Conservation (phyloP, 2,113 vertebrate genomes). For the Microcebus jonahi region DNA sequence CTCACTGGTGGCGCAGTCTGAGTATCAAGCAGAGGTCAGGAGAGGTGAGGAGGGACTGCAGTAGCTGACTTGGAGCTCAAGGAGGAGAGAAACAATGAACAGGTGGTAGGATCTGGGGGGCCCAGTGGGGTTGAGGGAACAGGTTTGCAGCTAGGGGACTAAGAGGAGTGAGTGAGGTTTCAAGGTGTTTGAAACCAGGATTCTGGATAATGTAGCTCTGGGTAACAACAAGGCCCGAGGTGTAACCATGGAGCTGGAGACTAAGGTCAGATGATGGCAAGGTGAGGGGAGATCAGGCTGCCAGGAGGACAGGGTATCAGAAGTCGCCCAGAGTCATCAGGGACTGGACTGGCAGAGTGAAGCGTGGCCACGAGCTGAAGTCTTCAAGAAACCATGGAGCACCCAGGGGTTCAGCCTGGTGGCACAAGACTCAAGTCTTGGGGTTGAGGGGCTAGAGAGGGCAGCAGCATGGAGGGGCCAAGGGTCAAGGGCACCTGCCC, state of each 20-base stretch:
- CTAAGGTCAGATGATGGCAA: background rate
- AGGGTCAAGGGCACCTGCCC: background rate
- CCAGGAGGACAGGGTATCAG: background rate
- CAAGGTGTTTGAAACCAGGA: background rate
- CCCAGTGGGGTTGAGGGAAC: background rate
- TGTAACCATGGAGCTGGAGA: background rate
- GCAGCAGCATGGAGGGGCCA: background rate
- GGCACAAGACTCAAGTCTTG: background rate
- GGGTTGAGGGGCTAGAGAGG: background rate
- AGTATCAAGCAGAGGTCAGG: too few species aligned
- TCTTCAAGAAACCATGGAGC: too few species aligned
- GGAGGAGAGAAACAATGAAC: background rate
- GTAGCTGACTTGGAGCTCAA: background rate
- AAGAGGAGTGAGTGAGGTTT: background rate
- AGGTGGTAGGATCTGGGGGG: background rate
- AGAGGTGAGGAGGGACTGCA: background rate
- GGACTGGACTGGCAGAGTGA: background rate
- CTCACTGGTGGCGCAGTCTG: too few species aligned
- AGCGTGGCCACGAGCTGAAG: background rate
- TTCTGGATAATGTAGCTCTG: background rate
- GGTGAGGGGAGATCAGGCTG: background rate
- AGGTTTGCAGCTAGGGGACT: too few species aligned
- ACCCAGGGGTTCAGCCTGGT: background rate
- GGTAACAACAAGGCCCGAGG: background rate
- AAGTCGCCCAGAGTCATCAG: background rate